phyloP scores from a whole-genome alignment of 2,797 vertebrate species.

The Lacerta viridis region DNA sequence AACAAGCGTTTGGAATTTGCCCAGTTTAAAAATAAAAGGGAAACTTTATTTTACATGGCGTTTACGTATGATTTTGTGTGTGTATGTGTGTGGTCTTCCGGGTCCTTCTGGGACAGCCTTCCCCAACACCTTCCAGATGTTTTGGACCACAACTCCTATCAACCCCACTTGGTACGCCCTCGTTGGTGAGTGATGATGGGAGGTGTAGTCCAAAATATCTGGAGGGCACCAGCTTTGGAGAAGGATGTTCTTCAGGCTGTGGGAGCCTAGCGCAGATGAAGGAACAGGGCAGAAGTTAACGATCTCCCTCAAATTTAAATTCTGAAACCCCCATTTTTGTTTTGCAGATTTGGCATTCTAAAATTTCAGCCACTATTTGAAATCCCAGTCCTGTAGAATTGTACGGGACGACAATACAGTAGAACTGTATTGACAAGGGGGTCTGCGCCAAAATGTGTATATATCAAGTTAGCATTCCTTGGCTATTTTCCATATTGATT shows the following conservation, averaged over 20 bases:
- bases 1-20: slow-evolving; percentile 58
- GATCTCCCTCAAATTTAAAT: neutral
- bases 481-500: neutral
- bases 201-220: no score
- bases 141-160: no score
- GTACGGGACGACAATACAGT: neutral
- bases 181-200: no score
- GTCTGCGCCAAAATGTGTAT: neutral
- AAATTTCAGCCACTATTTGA: neutral
- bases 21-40: slow-evolving; percentile 74
- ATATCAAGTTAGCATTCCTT: neutral
- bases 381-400: neutral
- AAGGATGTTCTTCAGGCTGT: neutral
- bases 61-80: slow-evolving; percentile 23
- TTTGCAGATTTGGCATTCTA: neutral
- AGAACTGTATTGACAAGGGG: neutral
- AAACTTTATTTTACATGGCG: slow-evolving; percentile 72
- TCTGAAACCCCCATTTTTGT: neutral
- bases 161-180: no score
- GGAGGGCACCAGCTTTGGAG: no score
- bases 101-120: no score
- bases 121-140: neutral
- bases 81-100: neutral
- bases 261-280: neutral
- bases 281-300: neutral